Base-by-base conservation (phyloP, 2,113 vertebrate genomes). In the Uria lomvia region DNA sequence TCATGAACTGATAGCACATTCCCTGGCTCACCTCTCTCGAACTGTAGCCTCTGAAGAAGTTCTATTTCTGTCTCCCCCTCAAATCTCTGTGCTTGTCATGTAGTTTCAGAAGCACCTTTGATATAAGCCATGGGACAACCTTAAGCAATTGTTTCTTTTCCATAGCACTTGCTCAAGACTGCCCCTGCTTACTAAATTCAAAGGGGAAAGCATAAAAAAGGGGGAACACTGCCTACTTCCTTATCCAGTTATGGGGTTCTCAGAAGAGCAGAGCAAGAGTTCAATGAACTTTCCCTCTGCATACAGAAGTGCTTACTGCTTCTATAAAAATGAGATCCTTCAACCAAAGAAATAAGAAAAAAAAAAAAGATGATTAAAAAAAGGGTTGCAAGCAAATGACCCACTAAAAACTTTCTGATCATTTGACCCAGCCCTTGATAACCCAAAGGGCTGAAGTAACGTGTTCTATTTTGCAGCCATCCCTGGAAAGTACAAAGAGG, bases 71-170 rank as follows among this genome's bases (percentile, higher is more conserved):
- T 92, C 92, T 72, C 20, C 7, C 43, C 5, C 60, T 86, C 65
- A 84, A 91, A 92, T 75, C 73, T 86, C 92, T 29, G 65, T 82
- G 40, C 94, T 92, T 96, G 94, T 96, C 96, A 94, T 94, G 83
- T 95, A 96, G 34, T 95, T 95, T 94, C 96, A 96, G 59, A 93
- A 91, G 72, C 92, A 95, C 88, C 30, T 93, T 84, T 87, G 95
- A 96, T 96, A 96, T 6, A 24, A 93, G 11, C 52, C 76, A 75
- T 1, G 2, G 38, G 27, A 74, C 59, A 72, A 67, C 7, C 60
- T 92, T 40, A 45, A 94, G 53, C 43, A 77, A 71, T 68, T 59
- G 82, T 62, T 94, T 94, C 59, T 91, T 90, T 86, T 92, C 71
- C 27, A 38, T 52, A 56, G 9, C 82, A 67, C 47, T 59, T 88